phyloP scores from a whole-genome alignment of 2,797 vertebrate genomes.

The Coregonus suidteri region DNA sequence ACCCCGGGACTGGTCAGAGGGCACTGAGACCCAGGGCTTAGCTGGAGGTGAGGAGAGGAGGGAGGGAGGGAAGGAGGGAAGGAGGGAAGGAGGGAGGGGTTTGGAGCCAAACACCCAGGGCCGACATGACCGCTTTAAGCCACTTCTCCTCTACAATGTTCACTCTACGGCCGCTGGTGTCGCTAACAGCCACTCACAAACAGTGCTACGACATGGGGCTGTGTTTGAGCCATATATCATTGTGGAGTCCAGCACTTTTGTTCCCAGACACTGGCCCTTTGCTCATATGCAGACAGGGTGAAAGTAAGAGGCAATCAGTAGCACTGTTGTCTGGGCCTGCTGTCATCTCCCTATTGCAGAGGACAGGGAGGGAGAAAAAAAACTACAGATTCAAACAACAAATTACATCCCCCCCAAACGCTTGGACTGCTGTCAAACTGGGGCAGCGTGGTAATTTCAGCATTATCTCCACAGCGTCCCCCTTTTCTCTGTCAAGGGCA shows the following conservation, averaged over 20 bases:
- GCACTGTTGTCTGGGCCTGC: constrained; percentile 21
- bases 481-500: constrained; percentile 55
- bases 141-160: constrained; percentile 22
- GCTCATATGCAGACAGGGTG: constrained; percentile 20
- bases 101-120: constrained; percentile 35
- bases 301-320: constrained; percentile 61
- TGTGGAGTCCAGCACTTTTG: constrained; percentile 32
- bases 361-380: neutral
- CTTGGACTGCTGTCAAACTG: constrained; percentile 57
- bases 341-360: constrained; percentile 51
- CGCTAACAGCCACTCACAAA: constrained; percentile 58
- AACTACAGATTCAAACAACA: constrained; percentile 51
- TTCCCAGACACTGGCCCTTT: constrained; percentile 36
- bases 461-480: constrained; percentile 57
- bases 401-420: constrained; percentile 49
- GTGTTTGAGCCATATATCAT: constrained; percentile 58
- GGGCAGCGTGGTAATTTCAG: constrained; percentile 58
- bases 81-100: neutral
- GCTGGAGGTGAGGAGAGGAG: constrained; percentile 43
- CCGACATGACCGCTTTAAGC: constrained; percentile 50
- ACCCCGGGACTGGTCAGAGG: constrained; percentile 50
- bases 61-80: constrained; percentile 42
- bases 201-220: constrained; percentile 46
- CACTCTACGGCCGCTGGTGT: constrained; percentile 31
- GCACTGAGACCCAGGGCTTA: constrained; percentile 38